Base-by-base conservation (phyloP, 2,797 vertebrate genomes). In the Syngnathus rostellatus region DNA sequence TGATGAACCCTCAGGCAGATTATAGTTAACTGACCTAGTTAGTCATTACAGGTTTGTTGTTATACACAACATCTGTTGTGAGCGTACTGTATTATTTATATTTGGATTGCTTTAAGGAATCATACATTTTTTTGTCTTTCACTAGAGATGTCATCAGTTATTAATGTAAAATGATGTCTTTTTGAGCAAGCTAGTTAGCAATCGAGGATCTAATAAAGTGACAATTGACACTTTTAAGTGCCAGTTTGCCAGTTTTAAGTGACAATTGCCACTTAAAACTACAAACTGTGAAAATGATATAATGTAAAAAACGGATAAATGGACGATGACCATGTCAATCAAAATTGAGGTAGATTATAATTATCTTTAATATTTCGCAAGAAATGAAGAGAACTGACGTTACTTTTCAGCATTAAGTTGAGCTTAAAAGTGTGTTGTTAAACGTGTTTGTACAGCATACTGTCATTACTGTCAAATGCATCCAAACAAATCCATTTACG, bases 1-100 rank as follows among this genome's bases (percentile, higher is more conserved):
- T 68, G 79, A 83, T 71, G 73, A 69, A 64, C 65, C 66, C 69
- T 77, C 79, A 86, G 70, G 70, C 60, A 77, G 81, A 82, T 80
- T 82, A 86, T 72, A 79, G 76, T 84, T 70, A 81, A 82, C 71
- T 70, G 65, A 62, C 55, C 62, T 25, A 46, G 60, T 62, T 62
- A 45, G 60, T 17, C 21, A 62, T 25, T 62, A 17, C 6, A 43
- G 10, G 43, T 43, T 43, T 6, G n/a, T 23, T 62, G 40, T 23
- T 21, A 23, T 41, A 21, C 17, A 17, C 31, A 57, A 59, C 16
- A 60, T 25, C 23, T 55, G 21, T 21, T 55, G 21, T 55, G 21
- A 25, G 23, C 25, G 53, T 23, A 21, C 6, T 7, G 48, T 51
- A 17, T 50, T 50, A 7, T 50, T 4, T 50, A 50, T 19, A 50